Conservation (phyloP, 1,140 invertebrate species). For the Heterodera carotae region DNA sequence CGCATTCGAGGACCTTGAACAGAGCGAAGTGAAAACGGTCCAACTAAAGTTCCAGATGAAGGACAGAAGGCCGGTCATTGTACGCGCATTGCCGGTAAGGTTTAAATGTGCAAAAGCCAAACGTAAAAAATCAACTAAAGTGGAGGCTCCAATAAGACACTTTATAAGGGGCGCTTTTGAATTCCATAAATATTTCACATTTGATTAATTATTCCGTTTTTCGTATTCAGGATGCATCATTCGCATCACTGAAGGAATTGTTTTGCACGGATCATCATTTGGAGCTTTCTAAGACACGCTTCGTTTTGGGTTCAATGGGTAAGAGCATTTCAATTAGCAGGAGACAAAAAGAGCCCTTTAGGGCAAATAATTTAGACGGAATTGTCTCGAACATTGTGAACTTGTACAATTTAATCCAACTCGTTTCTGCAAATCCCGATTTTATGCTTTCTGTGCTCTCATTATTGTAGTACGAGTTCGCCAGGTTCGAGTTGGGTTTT, state of each 20-base stretch:
- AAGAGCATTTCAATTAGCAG: background rate
- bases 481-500: background rate
- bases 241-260: slow-evolving; percentile 22
- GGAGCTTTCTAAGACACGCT: slow-evolving; percentile 17
- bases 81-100: slow-evolving; percentile 25
- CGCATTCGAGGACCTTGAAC: slow-evolving; percentile 31
- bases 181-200: slow-evolving; percentile 2
- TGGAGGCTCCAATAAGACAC: too few relatives aligned
- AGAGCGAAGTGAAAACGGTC: slow-evolving; percentile 8
- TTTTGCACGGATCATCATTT: slow-evolving; percentile 37
- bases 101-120: too few relatives aligned
- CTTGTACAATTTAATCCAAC: too few relatives aligned
- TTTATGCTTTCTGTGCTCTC: too few relatives aligned
- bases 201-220: too few relatives aligned
- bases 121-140: too few relatives aligned
- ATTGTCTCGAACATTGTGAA: too few relatives aligned
- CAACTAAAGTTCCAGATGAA: slow-evolving; percentile 32
- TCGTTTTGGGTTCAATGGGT: slow-evolving; percentile 30
- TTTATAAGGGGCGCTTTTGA: background rate
- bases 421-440: too few relatives aligned
- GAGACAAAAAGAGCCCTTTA: too few relatives aligned
- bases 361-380: too few relatives aligned
- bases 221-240: slow-evolving; percentile 22
- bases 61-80: slow-evolving; percentile 26
- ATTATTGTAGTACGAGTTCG: background rate